These are phyloP conservation scores for Solenodon paradoxus DNA, from an alignment of 2,113 vertebrate genomes.

Conservation along the genomic window DNA sequence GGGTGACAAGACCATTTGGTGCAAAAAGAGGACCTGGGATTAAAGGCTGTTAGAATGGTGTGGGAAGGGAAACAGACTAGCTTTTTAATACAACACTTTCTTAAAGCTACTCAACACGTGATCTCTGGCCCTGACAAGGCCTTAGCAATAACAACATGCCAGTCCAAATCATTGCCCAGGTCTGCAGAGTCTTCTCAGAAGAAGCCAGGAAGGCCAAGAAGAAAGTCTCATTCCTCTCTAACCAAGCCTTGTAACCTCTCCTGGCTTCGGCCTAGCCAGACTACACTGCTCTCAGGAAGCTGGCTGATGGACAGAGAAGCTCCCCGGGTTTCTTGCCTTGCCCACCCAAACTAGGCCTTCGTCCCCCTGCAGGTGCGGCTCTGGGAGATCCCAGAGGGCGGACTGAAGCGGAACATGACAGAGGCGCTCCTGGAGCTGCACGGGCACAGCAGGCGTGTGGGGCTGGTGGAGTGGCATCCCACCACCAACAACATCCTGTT, in stretches of 20 bases:
- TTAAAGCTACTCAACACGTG: neutral
- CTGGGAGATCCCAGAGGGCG: conserved; percentile 97
- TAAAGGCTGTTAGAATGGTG: neutral
- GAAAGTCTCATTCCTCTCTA: neutral
- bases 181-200: neutral
- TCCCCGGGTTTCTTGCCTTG: neutral
- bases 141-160: neutral
- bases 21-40: neutral
- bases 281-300: neutral
- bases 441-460: conserved; percentile 96
- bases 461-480: conserved; percentile 97
- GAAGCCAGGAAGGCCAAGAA: neutral
- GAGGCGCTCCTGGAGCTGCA: conserved; percentile 95
- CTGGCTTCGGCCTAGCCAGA: fast-evolving
- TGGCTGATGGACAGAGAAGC: neutral
- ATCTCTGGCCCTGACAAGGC: neutral
- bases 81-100: neutral
- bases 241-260: neutral
- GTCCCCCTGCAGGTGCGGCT: conserved; percentile 88
- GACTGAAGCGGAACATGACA: conserved; percentile 92
- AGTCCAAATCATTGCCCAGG: neutral
- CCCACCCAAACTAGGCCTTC: too few species aligned
- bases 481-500: conserved; percentile 97
- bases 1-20: neutral
- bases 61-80: neutral